These are phyloP conservation scores for Erebia aethiops DNA, from an alignment of 2,888 invertebrate genomes.

Conservation along the genomic window DNA sequence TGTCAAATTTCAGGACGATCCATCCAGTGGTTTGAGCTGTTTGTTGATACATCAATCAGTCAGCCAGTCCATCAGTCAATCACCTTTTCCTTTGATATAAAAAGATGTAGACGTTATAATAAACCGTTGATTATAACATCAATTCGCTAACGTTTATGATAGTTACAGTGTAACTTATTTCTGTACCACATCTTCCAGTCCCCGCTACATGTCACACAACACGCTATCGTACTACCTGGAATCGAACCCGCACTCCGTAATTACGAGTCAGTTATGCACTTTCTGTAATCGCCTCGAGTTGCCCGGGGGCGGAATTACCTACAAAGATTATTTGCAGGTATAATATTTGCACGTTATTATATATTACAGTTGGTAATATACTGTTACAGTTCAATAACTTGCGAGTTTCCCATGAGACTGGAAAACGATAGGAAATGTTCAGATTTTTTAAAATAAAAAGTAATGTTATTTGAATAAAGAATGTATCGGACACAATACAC, in stretches of 20 bases:
- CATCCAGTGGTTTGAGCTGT: no score
- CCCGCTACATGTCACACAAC: constrained; percentile 7
- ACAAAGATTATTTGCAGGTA: constrained; percentile 3
- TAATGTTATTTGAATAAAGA: no score
- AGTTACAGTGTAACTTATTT: neutral
- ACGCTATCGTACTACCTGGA: constrained; percentile 13
- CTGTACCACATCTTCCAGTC: neutral
- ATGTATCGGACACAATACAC: no score
- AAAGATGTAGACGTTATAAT: no score
- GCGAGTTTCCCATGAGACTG: constrained; percentile 1
- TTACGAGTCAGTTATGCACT: constrained; percentile 27
- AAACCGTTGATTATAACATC: no score
- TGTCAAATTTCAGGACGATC: no score
- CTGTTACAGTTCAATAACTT: constrained; percentile 13
- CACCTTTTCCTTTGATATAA: no score
- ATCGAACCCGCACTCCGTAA: constrained; percentile 19
- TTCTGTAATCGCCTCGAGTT: constrained; percentile 26
- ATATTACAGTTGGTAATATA: constrained; percentile 14
- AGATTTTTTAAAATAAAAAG: neutral
- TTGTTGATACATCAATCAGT: no score
- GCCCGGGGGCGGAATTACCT: constrained; percentile 21
- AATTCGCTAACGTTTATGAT: neutral
- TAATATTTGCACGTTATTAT: constrained; percentile 13
- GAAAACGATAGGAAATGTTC: constrained; percentile 5
- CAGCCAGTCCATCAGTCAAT: no score